A percentile compares a stretch with the other conserved stretches of the same genome.
These are phyloP conservation scores for Pampus argenteus DNA, from an alignment of 2,797 vertebrate genomes.

Conservation along the genomic window DNA sequence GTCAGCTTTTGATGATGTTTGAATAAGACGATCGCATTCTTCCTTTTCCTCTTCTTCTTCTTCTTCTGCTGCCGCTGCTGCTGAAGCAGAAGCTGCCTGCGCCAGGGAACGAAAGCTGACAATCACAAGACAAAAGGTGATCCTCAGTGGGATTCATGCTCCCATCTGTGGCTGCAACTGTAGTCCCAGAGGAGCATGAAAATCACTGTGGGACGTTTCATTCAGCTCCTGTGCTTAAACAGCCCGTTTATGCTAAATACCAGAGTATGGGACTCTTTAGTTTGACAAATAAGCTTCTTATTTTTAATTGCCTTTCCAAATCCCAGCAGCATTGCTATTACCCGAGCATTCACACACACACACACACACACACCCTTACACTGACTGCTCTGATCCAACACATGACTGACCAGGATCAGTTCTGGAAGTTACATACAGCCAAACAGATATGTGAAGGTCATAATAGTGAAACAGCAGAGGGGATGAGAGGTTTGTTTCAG, in stretches of 20 bases:
- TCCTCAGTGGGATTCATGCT: constrained; percentile 33
- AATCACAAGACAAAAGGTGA: constrained; percentile 20
- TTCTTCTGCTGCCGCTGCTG: background rate
- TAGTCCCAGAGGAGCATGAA: constrained; percentile 37
- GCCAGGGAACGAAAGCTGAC: constrained; percentile 18
- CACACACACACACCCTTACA: too few species aligned
- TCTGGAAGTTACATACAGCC: background rate
- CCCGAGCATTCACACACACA: constrained; percentile 17
- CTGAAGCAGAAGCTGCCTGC: constrained; percentile 1
- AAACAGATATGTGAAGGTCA: background rate
- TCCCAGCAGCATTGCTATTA: constrained; percentile 6
- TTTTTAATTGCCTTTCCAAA: constrained; percentile 59
- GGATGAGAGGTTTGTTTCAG: background rate
- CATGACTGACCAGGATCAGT: constrained; percentile 1
- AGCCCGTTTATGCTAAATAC: constrained; percentile 26
- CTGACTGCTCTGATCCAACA: background rate
- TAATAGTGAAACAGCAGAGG: background rate
- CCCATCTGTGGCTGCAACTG: constrained; percentile 35
- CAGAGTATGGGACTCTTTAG: constrained; percentile 20
- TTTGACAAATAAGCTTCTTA: constrained; percentile 56
- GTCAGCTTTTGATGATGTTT: constrained; percentile 51
- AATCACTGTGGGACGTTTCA: constrained; percentile 36
- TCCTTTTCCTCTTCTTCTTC: constrained; percentile 1
- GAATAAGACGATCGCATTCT: constrained; percentile 34
- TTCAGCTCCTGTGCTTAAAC: constrained; percentile 37